phyloP scores from a whole-genome alignment of 2,797 vertebrate species.

The Enteromius paludinosus region DNA sequence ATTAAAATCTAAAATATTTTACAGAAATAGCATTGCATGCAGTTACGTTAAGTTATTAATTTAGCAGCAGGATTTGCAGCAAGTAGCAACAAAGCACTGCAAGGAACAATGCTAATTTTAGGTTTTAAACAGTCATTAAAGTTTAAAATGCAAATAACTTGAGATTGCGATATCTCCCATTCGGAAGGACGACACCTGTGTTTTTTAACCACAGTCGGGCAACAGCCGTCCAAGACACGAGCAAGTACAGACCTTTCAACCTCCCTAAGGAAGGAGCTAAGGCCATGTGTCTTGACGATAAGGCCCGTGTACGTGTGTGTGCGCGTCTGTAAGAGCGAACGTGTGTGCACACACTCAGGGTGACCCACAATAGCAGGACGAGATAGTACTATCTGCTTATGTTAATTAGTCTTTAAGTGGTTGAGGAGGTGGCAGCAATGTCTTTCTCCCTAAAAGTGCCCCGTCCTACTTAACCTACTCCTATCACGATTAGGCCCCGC shows the following conservation, averaged over 20 bases:
- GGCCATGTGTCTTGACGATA: slow-evolving; percentile 56
- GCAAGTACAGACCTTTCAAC: slow-evolving; percentile 29
- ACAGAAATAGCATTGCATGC: not conserved
- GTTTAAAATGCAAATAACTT: slow-evolving; percentile 6
- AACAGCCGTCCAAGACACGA: slow-evolving; percentile 34
- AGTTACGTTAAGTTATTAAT: not conserved
- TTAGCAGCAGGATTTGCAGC: not conserved
- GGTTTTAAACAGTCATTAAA: not conserved
- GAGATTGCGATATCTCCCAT: not conserved
- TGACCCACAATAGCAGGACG: slow-evolving; percentile 77
- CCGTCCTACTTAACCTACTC: slow-evolving; percentile 80
- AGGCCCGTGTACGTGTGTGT: slow-evolving; percentile 21
- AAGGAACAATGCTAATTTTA: not conserved
- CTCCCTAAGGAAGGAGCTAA: slow-evolving; percentile 56
- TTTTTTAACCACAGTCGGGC: slow-evolving; percentile 19
- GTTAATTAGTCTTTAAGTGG: slow-evolving; percentile 84
- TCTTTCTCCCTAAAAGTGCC: slow-evolving; percentile 76
- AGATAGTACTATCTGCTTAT: slow-evolving; percentile 84
- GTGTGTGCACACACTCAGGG: slow-evolving; percentile 69
- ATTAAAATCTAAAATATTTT: not conserved
- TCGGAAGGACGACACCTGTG: not conserved
- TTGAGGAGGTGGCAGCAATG: slow-evolving; percentile 70
- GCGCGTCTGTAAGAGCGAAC: not conserved
- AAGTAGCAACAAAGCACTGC: not conserved
- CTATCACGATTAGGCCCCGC: slow-evolving; percentile 76